Conservation (phyloP, 2,888 invertebrate species). For the Pristionchus entomophagus region DNA sequence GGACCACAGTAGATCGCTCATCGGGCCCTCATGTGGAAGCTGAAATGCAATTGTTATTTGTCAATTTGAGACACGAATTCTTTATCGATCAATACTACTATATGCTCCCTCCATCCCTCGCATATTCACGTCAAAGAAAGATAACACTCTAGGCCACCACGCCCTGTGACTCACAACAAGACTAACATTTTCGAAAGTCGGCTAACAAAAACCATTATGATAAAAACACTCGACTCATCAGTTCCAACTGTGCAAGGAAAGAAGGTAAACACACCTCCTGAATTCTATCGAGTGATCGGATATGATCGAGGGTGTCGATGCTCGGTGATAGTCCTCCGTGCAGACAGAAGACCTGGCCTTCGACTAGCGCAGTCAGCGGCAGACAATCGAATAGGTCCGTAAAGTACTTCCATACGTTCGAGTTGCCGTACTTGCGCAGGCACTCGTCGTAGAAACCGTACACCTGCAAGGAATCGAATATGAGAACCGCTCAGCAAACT, state of each 20-base stretch:
- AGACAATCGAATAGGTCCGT: conserved; percentile 86
- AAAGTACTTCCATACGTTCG: conserved; percentile 98
- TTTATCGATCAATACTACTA: not conserved
- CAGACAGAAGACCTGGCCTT: conserved; percentile 87
- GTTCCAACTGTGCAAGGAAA: not conserved
- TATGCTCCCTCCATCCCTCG: no score
- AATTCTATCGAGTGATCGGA: conserved; percentile 95
- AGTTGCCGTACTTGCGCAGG: conserved; percentile 96
- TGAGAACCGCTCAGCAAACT: not conserved
- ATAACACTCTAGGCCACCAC: no score
- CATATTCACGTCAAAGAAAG: no score
- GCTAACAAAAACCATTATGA: no score
- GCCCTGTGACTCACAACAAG: no score
- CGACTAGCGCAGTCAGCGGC: not conserved
- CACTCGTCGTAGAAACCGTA: conserved; percentile 99
- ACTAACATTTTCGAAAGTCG: not conserved
- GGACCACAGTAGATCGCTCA: conserved; percentile 99
- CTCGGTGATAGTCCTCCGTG: conserved; percentile 99
- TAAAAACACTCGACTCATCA: no score
- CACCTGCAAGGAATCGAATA: conserved; percentile 56
- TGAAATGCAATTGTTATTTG: no score
- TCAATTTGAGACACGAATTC: not conserved
- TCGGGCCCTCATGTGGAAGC: conserved; percentile 84
- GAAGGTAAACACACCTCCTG: conserved; percentile 78
- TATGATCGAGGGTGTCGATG: conserved; percentile 98